These are phyloP conservation scores for Strigamia maritima DNA, from an alignment of 2,888 invertebrate species.

Conservation along the genomic window DNA sequence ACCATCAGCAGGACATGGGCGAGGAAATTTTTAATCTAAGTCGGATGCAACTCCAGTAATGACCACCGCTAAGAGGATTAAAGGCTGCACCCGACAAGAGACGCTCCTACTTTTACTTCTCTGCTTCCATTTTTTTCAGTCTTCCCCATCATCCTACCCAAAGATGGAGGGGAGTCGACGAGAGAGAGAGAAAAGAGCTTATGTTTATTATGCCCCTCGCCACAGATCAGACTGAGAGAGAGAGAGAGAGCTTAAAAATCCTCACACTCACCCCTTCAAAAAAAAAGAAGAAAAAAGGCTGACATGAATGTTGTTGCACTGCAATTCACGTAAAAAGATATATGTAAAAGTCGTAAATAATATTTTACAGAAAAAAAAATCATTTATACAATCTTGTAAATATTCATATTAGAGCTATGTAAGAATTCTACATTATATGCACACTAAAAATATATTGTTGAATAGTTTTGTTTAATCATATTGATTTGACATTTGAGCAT, in stretches of 20 bases:
- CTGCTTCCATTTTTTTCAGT: not conserved
- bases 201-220: not conserved
- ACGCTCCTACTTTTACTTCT: conserved; percentile 21
- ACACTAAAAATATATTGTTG: no score
- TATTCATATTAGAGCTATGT: not conserved
- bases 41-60: not conserved
- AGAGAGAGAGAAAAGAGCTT: not conserved
- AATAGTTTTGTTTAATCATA: no score
- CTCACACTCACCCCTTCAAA: not conserved
- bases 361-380: no score
- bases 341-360: no score
- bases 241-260: not conserved
- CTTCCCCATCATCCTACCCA: not conserved
- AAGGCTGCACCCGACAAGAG: not conserved
- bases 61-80: not conserved
- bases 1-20: not conserved
- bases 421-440: no score
- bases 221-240: not conserved
- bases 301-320: not conserved
- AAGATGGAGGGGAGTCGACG: not conserved
- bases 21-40: not conserved
- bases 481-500: no score
- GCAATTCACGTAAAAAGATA: no score
- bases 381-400: no score
- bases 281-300: not conserved